Conservation (phyloP, 2,113 vertebrate species). For the Lamprotornis superbus region DNA sequence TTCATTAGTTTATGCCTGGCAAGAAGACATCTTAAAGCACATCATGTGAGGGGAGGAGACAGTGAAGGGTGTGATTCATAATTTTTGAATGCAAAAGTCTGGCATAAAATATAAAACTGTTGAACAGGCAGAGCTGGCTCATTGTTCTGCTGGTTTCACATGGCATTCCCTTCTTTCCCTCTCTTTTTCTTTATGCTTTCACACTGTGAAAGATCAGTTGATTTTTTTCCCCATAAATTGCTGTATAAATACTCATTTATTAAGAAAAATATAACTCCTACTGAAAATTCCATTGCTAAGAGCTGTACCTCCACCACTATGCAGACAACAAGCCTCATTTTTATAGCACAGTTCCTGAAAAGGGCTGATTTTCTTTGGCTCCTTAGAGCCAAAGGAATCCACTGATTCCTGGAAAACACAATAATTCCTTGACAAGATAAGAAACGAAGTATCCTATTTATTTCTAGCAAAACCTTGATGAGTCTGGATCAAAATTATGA, state of each 20-base stretch:
- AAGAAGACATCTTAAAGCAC: background rate
- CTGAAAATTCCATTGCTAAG: background rate
- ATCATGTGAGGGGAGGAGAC: background rate
- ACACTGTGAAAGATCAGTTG: background rate
- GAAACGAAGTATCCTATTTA: background rate
- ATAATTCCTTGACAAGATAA: background rate
- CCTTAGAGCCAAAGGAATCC: background rate
- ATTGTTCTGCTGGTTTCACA: background rate
- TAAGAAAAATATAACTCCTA: background rate
- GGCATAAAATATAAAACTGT: background rate
- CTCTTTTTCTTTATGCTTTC: background rate
- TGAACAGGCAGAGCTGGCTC: background rate
- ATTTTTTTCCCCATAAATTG: background rate
- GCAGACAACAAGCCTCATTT: background rate
- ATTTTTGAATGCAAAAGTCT: constrained; percentile 4
- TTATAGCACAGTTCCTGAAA: background rate
- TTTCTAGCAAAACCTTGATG: background rate
- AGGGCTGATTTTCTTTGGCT: background rate
- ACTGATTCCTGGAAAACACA: background rate
- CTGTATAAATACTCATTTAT: background rate
- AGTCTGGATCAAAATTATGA: background rate
- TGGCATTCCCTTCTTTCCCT: background rate
- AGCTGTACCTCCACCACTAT: background rate
- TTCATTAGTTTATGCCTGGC: background rate
- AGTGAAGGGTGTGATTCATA: constrained; percentile 8